Evolutionary conservation across 2,888 invertebrate species (phyloP).

Genomic region (Synergus gifuensis): DNA sequence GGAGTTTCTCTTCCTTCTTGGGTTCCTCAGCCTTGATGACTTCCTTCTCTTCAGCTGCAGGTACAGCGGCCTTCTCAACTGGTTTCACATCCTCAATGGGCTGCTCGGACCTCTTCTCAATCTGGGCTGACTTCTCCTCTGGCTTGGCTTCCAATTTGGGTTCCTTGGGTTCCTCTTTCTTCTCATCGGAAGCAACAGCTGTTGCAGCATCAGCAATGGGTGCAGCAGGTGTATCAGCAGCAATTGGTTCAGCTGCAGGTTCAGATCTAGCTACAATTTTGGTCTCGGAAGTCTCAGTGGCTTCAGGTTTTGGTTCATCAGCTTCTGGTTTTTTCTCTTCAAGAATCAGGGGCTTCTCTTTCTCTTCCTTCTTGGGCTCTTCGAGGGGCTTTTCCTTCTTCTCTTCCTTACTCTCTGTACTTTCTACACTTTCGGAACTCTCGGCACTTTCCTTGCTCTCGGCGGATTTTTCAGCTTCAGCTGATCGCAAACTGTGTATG

Average conservation of each 20-base stretch:
- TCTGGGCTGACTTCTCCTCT: conserved; percentile 40
- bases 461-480: conserved; percentile 51
- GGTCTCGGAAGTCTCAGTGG: conserved; percentile 16
- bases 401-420: conserved; percentile 60
- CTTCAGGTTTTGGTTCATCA: conserved; percentile 42
- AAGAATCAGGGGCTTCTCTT: background rate
- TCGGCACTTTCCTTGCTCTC: conserved; percentile 54
- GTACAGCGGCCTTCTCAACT: conserved; percentile 49
- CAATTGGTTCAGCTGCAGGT: background rate
- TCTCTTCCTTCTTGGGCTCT: conserved; percentile 44
- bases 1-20: conserved; percentile 51
- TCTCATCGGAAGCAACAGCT: conserved; percentile 44
- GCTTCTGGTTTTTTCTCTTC: conserved; percentile 52
- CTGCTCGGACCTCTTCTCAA: conserved; percentile 46
- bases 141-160: conserved; percentile 43
- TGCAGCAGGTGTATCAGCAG: conserved; percentile 26
- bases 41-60: conserved; percentile 55
- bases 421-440: conserved; percentile 14
- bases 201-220: conserved; percentile 48
- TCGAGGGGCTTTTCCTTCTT: conserved; percentile 58
- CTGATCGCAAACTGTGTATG: conserved; percentile 30
- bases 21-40: conserved; percentile 70
- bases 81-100: conserved; percentile 30
- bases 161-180: conserved; percentile 50
- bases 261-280: conserved; percentile 15